phyloP scores from a whole-genome alignment of 2,888 invertebrate species.

The Thera obeliscata region DNA sequence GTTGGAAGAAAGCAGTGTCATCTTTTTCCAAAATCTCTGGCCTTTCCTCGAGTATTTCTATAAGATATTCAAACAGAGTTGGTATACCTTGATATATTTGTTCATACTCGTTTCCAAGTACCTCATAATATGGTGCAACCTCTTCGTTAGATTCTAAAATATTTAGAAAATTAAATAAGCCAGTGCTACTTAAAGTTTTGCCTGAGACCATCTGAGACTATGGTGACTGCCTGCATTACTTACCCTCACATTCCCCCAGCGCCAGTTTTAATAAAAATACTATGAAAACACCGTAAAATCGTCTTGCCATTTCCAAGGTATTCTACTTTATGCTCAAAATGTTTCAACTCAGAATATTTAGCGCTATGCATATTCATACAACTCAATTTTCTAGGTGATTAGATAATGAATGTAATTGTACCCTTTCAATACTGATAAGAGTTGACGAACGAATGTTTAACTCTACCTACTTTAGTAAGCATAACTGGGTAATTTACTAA shows the following conservation, averaged over 20 bases:
- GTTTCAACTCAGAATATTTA: conserved; percentile 13
- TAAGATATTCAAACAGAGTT: conserved; percentile 59
- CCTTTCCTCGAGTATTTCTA: conserved; percentile 55
- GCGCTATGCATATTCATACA: conserved; percentile 21
- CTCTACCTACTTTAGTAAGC: conserved; percentile 1
- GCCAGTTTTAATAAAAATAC: conserved; percentile 16
- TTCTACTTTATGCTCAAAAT: conserved; percentile 17
- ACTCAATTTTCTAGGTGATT: conserved; percentile 20
- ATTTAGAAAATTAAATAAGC: conserved; percentile 1
- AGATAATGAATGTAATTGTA: conserved; percentile 18
- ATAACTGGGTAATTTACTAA: not conserved
- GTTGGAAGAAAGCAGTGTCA: conserved; percentile 50
- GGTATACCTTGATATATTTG: conserved; percentile 61
- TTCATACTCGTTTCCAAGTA: conserved; percentile 48
- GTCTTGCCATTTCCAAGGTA: conserved; percentile 27
- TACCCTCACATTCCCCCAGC: conserved; percentile 21
- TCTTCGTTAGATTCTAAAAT: conserved; percentile 41
- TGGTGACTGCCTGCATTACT: conserved; percentile 1
- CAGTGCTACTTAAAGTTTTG: too few species aligned
- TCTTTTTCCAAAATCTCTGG: conserved; percentile 63
- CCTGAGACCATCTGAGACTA: not conserved
- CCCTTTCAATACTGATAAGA: conserved; percentile 7
- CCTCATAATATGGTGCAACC: conserved; percentile 1
- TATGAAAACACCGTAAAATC: conserved; percentile 18
- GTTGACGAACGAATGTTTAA: conserved; percentile 1